These are phyloP conservation scores for Tineola bisselliella DNA, from an alignment of 2,888 invertebrate genomes.

Conservation along the genomic window DNA sequence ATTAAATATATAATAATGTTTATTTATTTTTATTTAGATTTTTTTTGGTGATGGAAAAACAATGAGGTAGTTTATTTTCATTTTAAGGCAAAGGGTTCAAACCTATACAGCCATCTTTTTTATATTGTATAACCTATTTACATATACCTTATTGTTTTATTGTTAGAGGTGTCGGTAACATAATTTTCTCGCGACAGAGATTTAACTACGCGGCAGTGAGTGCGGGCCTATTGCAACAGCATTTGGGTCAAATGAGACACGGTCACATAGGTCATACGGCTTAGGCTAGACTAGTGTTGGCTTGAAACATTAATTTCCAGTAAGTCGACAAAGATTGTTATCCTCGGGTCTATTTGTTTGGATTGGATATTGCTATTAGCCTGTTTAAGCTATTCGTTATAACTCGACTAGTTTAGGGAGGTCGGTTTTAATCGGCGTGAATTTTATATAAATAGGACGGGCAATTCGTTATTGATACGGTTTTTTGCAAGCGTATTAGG, in stretches of 20 bases:
- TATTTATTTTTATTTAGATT: too few species aligned
- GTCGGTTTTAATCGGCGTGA: too few species aligned
- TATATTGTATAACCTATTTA: not conserved
- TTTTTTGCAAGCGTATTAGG: too few species aligned
- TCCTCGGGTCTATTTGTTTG: conserved; percentile 35
- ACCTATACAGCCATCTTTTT: too few species aligned
- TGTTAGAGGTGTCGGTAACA: conserved; percentile 54
- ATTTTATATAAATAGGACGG: too few species aligned
- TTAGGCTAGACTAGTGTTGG: conserved; percentile 24
- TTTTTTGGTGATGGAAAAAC: too few species aligned
- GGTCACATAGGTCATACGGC: conserved; percentile 40
- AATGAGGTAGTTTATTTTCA: too few species aligned
- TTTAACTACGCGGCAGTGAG: conserved; percentile 66
- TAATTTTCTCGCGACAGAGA: conserved; percentile 42
- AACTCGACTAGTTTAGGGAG: not conserved
- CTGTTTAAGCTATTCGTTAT: not conserved
- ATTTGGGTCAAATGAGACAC: conserved; percentile 59
- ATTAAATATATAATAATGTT: too few species aligned
- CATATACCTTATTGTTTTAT: not conserved
- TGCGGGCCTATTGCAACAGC: conserved; percentile 64
- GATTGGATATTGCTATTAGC: conserved; percentile 29
- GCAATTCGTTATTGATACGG: too few species aligned
- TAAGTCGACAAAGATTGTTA: conserved; percentile 39
- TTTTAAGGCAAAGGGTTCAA: too few species aligned
- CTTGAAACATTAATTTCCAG: conserved; percentile 30